phyloP scores from a whole-genome alignment of 2,113 vertebrate species.

The Misgurnus anguillicaudatus region DNA sequence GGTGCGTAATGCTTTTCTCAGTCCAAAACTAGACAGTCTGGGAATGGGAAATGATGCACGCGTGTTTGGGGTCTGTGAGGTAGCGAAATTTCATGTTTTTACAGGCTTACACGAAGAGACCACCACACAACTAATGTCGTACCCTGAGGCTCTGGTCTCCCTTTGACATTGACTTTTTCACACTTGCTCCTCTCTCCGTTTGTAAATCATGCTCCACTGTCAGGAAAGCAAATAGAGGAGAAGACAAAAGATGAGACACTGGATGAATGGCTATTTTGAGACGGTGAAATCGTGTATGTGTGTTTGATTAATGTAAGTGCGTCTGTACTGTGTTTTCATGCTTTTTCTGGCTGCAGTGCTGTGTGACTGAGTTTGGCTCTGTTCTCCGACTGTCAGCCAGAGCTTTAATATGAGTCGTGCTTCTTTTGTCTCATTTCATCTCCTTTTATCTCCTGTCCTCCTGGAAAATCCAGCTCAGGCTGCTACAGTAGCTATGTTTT shows the following conservation, averaged over 20 bases:
- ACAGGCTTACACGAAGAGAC: constrained; percentile 8
- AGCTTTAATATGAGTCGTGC: constrained; percentile 12
- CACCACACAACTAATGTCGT: constrained; percentile 7
- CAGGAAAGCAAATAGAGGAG: constrained; percentile 10
- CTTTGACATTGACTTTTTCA: constrained; percentile 24
- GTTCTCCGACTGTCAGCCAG: constrained; percentile 28
- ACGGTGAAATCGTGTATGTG: not conserved
- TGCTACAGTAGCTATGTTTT: no score
- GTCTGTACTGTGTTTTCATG: constrained; percentile 20
- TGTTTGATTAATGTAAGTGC: constrained; percentile 8
- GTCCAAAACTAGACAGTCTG: not conserved
- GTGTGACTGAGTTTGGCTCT: constrained; percentile 9
- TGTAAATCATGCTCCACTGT: constrained; percentile 22
- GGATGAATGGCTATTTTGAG: constrained; percentile 23
- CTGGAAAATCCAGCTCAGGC: not conserved
- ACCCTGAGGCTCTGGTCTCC: not conserved
- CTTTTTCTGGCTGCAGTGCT: constrained; percentile 23
- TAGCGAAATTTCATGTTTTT: constrained; percentile 6
- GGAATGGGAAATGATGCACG: constrained; percentile 5
- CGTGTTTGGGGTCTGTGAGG: not conserved
- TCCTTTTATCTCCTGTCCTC: constrained; percentile 3
- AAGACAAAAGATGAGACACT: constrained; percentile 17
- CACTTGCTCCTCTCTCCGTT: not conserved
- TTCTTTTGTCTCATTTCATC: not conserved
- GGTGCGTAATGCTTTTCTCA: not conserved